Base-by-base conservation (phyloP, 2,888 invertebrate genomes). In the Drosophila silvestris region DNA sequence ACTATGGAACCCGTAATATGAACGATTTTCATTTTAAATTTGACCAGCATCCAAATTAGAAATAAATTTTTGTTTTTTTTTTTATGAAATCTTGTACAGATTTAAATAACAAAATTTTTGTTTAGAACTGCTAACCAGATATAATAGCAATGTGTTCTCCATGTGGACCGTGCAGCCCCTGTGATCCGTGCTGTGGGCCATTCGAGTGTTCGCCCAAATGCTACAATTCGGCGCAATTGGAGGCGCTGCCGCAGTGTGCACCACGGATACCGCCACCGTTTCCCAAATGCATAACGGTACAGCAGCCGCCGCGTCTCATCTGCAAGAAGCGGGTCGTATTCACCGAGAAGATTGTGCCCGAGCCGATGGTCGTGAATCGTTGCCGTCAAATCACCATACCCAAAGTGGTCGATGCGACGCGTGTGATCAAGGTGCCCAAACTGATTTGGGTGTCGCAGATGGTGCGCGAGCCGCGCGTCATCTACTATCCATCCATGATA, bases 311-410 rank as follows among this genome's bases (percentile, higher is more conserved):
- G 0, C 69, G 69, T 2, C 30, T 69, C 51, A 69, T 69, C 51
- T 70, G 70, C 70, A 69, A 69, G 26, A 69, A 69, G 33, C 69
- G 69, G 1, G 70, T 69, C 35, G 90, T 93, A 1, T 92, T 91
- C 68, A 92, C 91, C 56, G 91, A 91, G 69, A 92, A 92, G 74
- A 84, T 92, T 35, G 73, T 92, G 3, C 91, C 89, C 2, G 91
- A 91, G 47, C 91, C 91, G 41, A 91, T 90, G 90, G 91, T 91
- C 10, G 91, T 91, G 16, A 92, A 91, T 83, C 91, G 91, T 28
- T 92, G 92, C 62, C 90, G 91, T 10, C 88, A 91, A 56, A 91
- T 92, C 33, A 91, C 91, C 12, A 91, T 92, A 74, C 92, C 92
- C 2, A 92, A 92, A 73, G 91, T 91, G 5, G 91, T 92, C 22